A percentile compares a stretch with the other conserved stretches of the same genome.
Evolutionary conservation across 2,113 vertebrate genomes (phyloP).

Genomic region (Phaethon lepturus): DNA sequence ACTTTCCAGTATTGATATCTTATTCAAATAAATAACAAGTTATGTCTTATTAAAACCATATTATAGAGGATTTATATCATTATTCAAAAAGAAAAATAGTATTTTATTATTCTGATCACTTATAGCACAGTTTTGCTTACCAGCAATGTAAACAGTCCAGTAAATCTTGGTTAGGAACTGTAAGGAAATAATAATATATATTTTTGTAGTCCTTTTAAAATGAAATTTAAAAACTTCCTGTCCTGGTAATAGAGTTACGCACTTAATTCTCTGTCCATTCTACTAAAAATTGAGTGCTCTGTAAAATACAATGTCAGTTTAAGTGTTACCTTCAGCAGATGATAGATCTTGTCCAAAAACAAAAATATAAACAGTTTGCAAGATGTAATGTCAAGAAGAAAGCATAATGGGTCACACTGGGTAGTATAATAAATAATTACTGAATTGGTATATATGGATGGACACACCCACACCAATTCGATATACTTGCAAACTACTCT

Average conservation of each 20-base stretch:
- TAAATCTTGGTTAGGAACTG: slow-evolving; percentile 18
- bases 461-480: too few relatives aligned
- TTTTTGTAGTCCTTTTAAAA: slow-evolving; percentile 29
- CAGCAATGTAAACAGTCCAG: slow-evolving; percentile 4
- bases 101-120: neutral
- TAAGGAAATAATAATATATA: neutral
- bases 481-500: neutral
- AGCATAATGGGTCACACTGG: neutral
- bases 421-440: neutral
- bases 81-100: neutral
- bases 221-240: neutral
- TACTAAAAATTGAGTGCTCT: slow-evolving; percentile 41
- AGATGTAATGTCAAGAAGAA: neutral
- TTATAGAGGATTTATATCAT: neutral
- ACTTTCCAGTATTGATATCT: neutral
- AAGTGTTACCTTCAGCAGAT: slow-evolving; percentile 29
- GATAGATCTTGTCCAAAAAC: neutral
- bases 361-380: neutral
- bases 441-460: neutral
- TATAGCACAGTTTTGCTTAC: slow-evolving; percentile 6
- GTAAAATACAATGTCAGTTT: slow-evolving; percentile 19
- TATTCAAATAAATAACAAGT: neutral
- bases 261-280: slow-evolving; percentile 29
- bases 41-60: neutral
- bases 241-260: slow-evolving; percentile 24